Conservation (phyloP, 1,140 invertebrate species). For the Aphaenogaster rudis region DNA sequence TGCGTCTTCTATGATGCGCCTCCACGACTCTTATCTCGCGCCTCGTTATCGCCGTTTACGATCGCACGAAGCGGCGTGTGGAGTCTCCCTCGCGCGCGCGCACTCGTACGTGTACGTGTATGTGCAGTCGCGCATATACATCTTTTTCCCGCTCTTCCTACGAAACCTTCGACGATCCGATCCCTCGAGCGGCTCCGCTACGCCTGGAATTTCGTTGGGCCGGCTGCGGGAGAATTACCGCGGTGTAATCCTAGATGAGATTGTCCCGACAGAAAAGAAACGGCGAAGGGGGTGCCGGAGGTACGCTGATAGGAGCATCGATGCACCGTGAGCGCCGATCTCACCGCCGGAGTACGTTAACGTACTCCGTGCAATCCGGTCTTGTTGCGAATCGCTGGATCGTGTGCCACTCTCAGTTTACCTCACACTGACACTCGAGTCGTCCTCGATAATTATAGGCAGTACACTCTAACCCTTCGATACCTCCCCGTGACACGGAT, state of each 20-base stretch:
- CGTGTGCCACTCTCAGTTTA: neutral
- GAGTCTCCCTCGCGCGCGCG: neutral
- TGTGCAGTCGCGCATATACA: constrained; percentile 32
- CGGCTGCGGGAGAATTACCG: constrained; percentile 60
- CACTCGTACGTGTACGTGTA: neutral
- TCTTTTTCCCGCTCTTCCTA: constrained; percentile 64
- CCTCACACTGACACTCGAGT: constrained; percentile 2
- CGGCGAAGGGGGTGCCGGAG: neutral
- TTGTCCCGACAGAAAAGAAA: constrained; percentile 50
- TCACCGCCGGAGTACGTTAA: neutral
- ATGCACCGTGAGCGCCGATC: constrained; percentile 22
- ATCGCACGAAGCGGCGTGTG: constrained; percentile 68
- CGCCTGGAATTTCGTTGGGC: constrained; percentile 60
- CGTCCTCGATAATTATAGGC: neutral
- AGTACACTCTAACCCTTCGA: neutral
- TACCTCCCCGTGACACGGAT: neutral
- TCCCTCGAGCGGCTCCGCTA: constrained; percentile 47
- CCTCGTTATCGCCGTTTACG: constrained; percentile 80
- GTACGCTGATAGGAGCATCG: constrained; percentile 28
- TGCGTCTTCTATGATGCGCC: constrained; percentile 65
- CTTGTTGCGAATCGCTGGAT: constrained; percentile 34
- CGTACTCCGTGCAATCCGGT: neutral
- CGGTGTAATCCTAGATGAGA: constrained; percentile 69
- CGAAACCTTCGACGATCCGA: constrained; percentile 66
- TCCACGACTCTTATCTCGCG: constrained; percentile 76